Evolutionary conservation across 2,113 vertebrate genomes (phyloP), one percentile per base, ranked within the genome.

Genomic region (Euleptes europaea): DNA sequence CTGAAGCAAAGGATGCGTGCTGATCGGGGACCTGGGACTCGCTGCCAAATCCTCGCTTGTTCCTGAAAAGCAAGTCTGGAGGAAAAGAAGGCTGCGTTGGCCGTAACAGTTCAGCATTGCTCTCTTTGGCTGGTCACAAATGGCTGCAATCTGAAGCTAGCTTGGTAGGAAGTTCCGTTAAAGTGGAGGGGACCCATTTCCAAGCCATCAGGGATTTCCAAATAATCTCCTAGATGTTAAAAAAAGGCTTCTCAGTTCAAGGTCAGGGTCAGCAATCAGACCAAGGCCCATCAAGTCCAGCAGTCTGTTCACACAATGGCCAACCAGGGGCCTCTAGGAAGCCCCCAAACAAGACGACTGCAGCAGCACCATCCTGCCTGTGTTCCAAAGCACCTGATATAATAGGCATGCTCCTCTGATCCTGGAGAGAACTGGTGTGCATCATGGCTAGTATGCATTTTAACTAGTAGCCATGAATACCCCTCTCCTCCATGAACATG

Each of bases 21-120:
- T 91, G 86, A 77, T 72, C n/a, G 35, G 80, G 21, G 21, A 78
- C 82, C 92, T 91, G 44, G 83, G 84, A 89, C 88, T 90, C 0
- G 0, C 19, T 42, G 84, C 33, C 49, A 28, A n/a, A 38, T 69
- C 33, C 17, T 54, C 82, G n/a, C 72, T 80, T 26, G 1, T 84
- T 92, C 85, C 87, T 92, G 40, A 47, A 86, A 85, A 90, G 49
- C 4, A 31, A 0, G 2, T 14, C 38, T 42, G 40, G 54, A 35
- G 26, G 26, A 28, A 42, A 63, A 10, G 10, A 0, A 0, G 12
- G 47, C 65, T 74, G n/a, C 38, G 80, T 10, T 4, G 21, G 26
- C 74, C 51, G 47, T 42, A 26, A 11, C 19, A 13, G 33, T 60
- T 75, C 26, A 1, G 0, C 0, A 1, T 0, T 67, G 35, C 63